A percentile compares a stretch with the other conserved stretches of the same genome.
Conservation (phyloP, 2,113 vertebrate species). For the Tachuris rubrigastra region DNA sequence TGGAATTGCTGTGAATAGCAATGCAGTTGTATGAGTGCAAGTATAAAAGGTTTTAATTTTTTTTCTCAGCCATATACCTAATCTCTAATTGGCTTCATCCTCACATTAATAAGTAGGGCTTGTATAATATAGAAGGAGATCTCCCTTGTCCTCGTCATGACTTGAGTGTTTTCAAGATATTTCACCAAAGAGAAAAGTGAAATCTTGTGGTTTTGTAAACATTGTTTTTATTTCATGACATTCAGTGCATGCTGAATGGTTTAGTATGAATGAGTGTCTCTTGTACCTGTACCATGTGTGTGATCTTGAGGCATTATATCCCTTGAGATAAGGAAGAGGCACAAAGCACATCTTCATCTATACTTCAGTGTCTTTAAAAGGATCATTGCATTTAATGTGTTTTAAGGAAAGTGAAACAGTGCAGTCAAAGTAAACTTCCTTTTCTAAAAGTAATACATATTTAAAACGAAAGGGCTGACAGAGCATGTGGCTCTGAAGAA, state of each 20-base stretch:
- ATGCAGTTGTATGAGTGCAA: neutral
- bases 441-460: neutral
- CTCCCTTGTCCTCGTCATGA: neutral
- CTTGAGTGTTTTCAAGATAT: neutral
- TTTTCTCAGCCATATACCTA: neutral
- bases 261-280: neutral
- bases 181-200: neutral
- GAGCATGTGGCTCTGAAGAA: neutral
- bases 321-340: neutral
- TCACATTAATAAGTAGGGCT: neutral
- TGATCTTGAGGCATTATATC: neutral
- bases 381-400: neutral
- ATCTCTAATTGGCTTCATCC: neutral
- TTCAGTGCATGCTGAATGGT: neutral
- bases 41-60: neutral
- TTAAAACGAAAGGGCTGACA: neutral
- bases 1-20: neutral
- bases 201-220: neutral
- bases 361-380: neutral
- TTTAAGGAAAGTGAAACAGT: neutral
- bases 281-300: neutral
- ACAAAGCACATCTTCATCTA: neutral
- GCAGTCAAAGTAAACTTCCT: neutral
- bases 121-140: neutral
- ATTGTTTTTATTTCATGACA: neutral